Evolutionary conservation across 2,113 vertebrate genomes (phyloP).

Genomic region (Antechinus flavipes): DNA sequence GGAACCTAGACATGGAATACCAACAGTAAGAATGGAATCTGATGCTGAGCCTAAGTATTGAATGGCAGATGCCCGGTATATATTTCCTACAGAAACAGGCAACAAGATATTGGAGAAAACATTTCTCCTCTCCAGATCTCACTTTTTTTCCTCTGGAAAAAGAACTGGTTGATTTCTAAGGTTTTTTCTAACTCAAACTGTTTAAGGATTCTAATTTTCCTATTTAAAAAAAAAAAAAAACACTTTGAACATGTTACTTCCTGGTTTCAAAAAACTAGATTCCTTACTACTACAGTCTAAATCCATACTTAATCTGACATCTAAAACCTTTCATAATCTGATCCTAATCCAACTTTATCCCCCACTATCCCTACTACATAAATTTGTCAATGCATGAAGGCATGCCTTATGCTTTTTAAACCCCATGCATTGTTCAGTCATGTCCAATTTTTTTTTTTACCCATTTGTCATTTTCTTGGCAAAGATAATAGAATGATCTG

Average conservation of each 20-base stretch:
- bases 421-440: background rate
- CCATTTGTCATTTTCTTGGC: background rate
- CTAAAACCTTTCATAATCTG: background rate
- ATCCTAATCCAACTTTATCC: background rate
- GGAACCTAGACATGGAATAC: background rate
- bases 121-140: background rate
- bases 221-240: background rate
- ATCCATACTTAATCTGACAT: background rate
- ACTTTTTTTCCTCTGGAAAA: background rate
- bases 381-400: background rate
- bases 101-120: background rate
- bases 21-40: background rate
- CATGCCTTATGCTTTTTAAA: background rate
- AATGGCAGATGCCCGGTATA: too few species aligned
- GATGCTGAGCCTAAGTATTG: background rate
- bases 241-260: background rate
- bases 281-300: background rate
- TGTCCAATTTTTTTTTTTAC: background rate
- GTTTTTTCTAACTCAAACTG: background rate
- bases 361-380: background rate
- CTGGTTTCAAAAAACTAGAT: background rate
- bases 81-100: background rate
- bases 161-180: background rate
- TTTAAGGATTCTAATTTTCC: background rate
- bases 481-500: background rate